phyloP scores from a whole-genome alignment of 2,113 vertebrate genomes.

The Channa maculata region DNA sequence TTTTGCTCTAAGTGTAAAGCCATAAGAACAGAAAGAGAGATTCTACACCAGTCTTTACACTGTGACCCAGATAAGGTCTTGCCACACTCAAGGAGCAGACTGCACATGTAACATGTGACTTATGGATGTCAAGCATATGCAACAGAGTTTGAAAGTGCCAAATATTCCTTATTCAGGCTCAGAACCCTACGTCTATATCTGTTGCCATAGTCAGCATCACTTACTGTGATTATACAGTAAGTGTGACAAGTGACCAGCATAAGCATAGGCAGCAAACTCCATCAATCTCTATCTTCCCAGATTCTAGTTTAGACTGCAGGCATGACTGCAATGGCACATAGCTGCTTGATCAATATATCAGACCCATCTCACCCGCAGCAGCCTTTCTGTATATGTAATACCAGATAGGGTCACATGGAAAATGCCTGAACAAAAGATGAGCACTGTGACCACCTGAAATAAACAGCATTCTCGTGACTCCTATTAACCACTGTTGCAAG shows the following conservation, averaged over 20 bases:
- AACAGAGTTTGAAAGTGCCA: constrained; percentile 18
- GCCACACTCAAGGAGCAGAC: constrained; percentile 33
- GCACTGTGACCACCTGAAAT: constrained; percentile 13
- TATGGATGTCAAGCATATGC: constrained; percentile 19
- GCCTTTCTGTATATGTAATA: constrained; percentile 61
- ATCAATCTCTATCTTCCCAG: constrained; percentile 35
- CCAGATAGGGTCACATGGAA: constrained; percentile 63
- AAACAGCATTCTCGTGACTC: constrained; percentile 55
- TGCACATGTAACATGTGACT: constrained; percentile 46
- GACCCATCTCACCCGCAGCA: constrained; percentile 46
- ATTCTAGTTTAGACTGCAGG: constrained; percentile 32
- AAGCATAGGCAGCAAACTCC: constrained; percentile 21
- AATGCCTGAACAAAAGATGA: constrained; percentile 49
- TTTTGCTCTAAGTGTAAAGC: constrained; percentile 34
- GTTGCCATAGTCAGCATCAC: neutral
- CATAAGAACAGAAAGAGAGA: neutral
- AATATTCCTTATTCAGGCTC: neutral
- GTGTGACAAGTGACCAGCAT: constrained; percentile 24
- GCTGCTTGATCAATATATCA: constrained; percentile 54
- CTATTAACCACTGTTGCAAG: constrained; percentile 43
- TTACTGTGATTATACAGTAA: constrained; percentile 5
- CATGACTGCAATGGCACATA: constrained; percentile 54
- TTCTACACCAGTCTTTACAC: constrained; percentile 27
- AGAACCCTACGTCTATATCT: neutral
- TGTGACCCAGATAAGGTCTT: constrained; percentile 61